Evolutionary conservation across 1,140 invertebrate genomes (phyloP).

Genomic region (Drosophila tristis): DNA sequence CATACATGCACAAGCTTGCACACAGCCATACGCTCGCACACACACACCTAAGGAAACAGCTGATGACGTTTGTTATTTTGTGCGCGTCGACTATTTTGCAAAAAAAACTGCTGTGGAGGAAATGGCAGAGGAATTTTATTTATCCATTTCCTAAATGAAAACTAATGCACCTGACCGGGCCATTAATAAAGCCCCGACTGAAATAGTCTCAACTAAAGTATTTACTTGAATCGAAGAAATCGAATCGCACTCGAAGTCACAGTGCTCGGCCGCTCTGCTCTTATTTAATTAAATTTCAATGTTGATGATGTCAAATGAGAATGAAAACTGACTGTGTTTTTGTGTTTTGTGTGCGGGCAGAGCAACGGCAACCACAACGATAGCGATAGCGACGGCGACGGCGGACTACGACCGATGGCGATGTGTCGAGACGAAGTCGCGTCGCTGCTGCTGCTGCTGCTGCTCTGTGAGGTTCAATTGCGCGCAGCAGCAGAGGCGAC

Average conservation of each 20-base stretch:
- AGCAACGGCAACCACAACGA: slow-evolving; percentile 50
- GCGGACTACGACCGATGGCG: slow-evolving; percentile 15
- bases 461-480: slow-evolving; percentile 69
- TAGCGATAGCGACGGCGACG: slow-evolving; percentile 51
- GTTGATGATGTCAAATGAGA: slow-evolving; percentile 82
- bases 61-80: slow-evolving; percentile 81
- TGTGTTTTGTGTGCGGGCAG: slow-evolving; percentile 57
- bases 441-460: slow-evolving; percentile 27
- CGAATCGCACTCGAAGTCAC: slow-evolving; percentile 36
- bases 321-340: slow-evolving; percentile 81
- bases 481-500: slow-evolving; percentile 60
- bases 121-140: too few species aligned
- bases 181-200: slow-evolving; percentile 60
- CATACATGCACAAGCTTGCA: background rate
- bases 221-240: slow-evolving; percentile 58
- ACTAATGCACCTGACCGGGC: slow-evolving; percentile 6
- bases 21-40: slow-evolving; percentile 14
- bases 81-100: slow-evolving; percentile 59
- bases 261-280: slow-evolving; percentile 51
- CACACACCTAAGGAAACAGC: slow-evolving; percentile 49
- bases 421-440: slow-evolving; percentile 4
- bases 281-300: slow-evolving; percentile 81
- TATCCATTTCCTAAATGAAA: slow-evolving; percentile 64
- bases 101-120: slow-evolving; percentile 19
- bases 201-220: slow-evolving; percentile 37